Evolutionary conservation across 1,140 invertebrate genomes (phyloP).

Genomic region (Bombus vancouverensis): DNA sequence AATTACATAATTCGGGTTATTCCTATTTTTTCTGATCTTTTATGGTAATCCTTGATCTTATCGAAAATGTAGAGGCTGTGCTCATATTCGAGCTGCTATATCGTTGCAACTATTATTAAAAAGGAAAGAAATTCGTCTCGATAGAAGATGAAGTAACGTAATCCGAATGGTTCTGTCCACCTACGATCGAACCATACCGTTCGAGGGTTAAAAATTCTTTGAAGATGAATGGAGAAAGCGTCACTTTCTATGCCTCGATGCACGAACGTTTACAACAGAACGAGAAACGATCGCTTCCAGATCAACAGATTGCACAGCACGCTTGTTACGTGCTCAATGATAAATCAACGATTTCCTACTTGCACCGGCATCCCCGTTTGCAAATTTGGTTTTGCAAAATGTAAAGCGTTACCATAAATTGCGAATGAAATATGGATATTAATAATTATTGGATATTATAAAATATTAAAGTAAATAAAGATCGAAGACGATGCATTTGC

Average conservation of each 20-base stretch:
- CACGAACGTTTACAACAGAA: background rate
- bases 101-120: background rate
- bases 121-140: background rate
- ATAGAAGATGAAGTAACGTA: background rate
- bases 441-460: no score
- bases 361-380: background rate
- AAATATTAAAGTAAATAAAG: background rate
- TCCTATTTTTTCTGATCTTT: background rate
- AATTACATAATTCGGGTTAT: constrained; percentile 2
- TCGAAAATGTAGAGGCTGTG: no score
- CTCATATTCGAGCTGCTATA: no score
- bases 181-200: background rate
- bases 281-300: constrained; percentile 1
- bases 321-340: background rate
- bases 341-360: constrained; percentile 1
- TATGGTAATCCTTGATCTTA: no score
- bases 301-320: background rate
- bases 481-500: background rate
- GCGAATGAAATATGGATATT: background rate
- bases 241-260: background rate
- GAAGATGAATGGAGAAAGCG: constrained; percentile 21
- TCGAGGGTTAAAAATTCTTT: background rate
- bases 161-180: background rate
- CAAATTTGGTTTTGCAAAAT: background rate
- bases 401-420: background rate